These are phyloP conservation scores for Ceyx erithaca DNA, from an alignment of 2,797 vertebrate genomes.

Conservation along the genomic window DNA sequence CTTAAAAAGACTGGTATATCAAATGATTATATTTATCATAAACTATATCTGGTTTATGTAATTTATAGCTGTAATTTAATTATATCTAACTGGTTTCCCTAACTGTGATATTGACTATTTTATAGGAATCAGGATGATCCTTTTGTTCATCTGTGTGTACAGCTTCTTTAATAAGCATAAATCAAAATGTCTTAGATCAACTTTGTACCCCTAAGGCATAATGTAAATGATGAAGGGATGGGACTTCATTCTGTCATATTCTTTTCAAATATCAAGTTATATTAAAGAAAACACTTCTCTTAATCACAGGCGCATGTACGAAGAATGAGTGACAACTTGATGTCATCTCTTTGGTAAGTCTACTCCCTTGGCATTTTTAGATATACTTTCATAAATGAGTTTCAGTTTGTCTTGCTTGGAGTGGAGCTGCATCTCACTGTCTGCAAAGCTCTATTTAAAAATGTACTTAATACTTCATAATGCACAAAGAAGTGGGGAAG, in stretches of 20 bases:
- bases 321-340: conserved; percentile 76
- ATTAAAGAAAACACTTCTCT: conserved; percentile 81
- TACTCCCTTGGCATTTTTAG: conserved; percentile 76
- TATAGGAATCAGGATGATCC: conserved; percentile 58
- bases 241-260: conserved; percentile 75
- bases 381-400: conserved; percentile 77
- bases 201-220: conserved; percentile 71
- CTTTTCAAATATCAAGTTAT: conserved; percentile 80
- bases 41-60: conserved; percentile 20
- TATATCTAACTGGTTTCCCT: conserved; percentile 35
- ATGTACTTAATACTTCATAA: conserved; percentile 61
- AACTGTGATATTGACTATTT: conserved; percentile 55
- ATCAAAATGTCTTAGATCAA: conserved; percentile 75
- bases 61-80: conserved; percentile 58
- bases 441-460: conserved; percentile 64
- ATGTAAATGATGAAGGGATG: conserved; percentile 73
- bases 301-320: conserved; percentile 71
- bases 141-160: conserved; percentile 52
- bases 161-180: conserved; percentile 59
- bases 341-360: conserved; percentile 79
- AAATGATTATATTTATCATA: conserved; percentile 18
- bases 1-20: conserved; percentile 1
- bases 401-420: conserved; percentile 72
- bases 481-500: conserved; percentile 60
- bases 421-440: conserved; percentile 60